Conservation (phyloP, 2,888 invertebrate species). For the Pseudococcus longispinus region DNA sequence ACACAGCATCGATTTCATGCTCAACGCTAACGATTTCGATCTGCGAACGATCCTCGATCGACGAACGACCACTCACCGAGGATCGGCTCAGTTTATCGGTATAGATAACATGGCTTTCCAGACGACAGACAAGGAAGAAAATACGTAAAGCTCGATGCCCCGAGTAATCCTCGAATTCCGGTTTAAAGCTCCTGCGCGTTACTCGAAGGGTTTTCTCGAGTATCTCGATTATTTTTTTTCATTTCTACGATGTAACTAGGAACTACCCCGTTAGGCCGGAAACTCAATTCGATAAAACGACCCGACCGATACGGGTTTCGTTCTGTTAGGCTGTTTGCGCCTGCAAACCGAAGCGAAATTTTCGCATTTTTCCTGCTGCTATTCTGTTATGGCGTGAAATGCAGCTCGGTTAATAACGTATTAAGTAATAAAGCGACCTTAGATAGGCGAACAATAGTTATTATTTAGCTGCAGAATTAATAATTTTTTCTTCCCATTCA, state of each 20-base stretch:
- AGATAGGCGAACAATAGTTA: constrained; percentile 37
- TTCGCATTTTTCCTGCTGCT: background rate
- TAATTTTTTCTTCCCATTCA: constrained; percentile 12
- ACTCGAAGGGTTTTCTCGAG: background rate
- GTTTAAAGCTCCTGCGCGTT: background rate
- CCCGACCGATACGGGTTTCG: no score
- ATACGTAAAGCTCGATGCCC: background rate
- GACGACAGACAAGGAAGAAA: constrained; percentile 32
- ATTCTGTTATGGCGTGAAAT: background rate
- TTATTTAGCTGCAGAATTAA: constrained; percentile 35
- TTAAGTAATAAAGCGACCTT: constrained; percentile 22
- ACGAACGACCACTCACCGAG: constrained; percentile 57
- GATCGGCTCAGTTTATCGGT: constrained; percentile 56
- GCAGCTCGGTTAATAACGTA: background rate
- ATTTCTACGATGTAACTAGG: no score
- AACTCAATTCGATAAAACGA: no score
- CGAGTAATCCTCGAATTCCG: background rate
- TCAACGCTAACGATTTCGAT: constrained; percentile 57
- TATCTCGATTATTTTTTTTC: background rate
- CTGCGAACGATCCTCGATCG: constrained; percentile 58
- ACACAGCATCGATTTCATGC: constrained; percentile 57
- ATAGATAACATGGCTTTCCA: constrained; percentile 58
- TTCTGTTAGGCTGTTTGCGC: background rate
- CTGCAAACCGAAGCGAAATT: background rate
- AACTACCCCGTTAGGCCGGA: no score